These are phyloP conservation scores for Proteles cristata DNA, from an alignment of 2,113 vertebrate genomes.

Conservation along the genomic window DNA sequence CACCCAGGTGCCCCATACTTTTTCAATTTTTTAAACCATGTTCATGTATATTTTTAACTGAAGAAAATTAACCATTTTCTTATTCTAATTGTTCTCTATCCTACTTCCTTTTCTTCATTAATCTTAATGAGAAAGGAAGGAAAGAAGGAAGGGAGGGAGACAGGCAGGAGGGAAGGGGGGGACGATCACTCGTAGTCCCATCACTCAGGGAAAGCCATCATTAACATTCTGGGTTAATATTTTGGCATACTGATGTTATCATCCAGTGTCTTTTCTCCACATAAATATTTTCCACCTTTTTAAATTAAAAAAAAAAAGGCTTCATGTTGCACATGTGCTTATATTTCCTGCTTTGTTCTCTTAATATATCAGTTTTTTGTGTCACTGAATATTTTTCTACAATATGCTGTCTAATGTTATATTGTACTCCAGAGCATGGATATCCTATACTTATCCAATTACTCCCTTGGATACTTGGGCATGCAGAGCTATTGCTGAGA, in stretches of 20 bases:
- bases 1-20: too few species aligned
- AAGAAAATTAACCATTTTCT: background rate
- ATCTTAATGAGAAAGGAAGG: background rate
- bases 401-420: background rate
- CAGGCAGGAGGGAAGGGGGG: fast-evolving
- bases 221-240: background rate
- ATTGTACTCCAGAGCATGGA: background rate
- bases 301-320: background rate
- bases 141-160: too few species aligned
- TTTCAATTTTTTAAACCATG: background rate
- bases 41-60: background rate
- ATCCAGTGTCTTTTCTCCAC: background rate
- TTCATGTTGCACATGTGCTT: background rate
- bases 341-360: background rate
- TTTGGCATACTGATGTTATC: background rate
- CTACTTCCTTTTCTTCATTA: background rate
- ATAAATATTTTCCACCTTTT: background rate
- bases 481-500: background rate
- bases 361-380: background rate
- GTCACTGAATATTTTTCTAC: background rate
- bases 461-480: background rate
- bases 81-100: background rate
- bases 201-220: background rate
- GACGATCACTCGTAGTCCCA: background rate
- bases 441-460: background rate